phyloP scores from a whole-genome alignment of 2,797 vertebrate genomes.

The Stomatorhinus walkeri region DNA sequence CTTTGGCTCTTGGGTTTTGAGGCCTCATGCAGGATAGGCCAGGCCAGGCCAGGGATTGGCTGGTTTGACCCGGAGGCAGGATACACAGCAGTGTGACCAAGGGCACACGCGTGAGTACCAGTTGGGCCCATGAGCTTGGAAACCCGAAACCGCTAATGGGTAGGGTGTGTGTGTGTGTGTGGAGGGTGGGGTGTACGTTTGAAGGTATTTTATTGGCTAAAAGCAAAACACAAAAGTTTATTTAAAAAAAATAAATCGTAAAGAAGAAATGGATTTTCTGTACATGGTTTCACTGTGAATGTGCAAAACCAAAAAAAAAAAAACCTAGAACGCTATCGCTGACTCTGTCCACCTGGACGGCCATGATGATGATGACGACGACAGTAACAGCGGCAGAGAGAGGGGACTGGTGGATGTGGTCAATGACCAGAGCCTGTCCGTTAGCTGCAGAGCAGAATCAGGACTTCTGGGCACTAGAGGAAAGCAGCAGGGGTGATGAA shows the following conservation, averaged over 20 bases:
- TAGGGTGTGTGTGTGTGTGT: background rate
- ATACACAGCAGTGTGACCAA: background rate
- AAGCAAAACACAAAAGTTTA: conserved; percentile 9
- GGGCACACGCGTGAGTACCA: background rate
- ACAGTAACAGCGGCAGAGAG: background rate
- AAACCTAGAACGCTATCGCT: conserved; percentile 1
- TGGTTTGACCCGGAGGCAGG: background rate
- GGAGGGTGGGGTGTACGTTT: background rate
- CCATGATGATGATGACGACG: background rate
- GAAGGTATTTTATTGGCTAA: conserved; percentile 14
- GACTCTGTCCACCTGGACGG: background rate
- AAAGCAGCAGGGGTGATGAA: conserved; percentile 75
- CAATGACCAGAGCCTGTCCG: background rate
- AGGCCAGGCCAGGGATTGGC: background rate
- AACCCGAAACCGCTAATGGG: background rate
- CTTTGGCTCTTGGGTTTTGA: background rate
- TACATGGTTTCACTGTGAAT: background rate
- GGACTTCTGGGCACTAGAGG: conserved; percentile 77
- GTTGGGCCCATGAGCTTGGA: background rate
- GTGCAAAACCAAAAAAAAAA: conserved; percentile 4
- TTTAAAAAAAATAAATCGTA: background rate
- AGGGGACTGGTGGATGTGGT: background rate
- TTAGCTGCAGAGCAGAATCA: conserved; percentile 56
- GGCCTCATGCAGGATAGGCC: background rate
- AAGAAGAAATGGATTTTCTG: background rate